Conservation (phyloP, 2,797 vertebrate genomes). For the Chloroceryle amazona region DNA sequence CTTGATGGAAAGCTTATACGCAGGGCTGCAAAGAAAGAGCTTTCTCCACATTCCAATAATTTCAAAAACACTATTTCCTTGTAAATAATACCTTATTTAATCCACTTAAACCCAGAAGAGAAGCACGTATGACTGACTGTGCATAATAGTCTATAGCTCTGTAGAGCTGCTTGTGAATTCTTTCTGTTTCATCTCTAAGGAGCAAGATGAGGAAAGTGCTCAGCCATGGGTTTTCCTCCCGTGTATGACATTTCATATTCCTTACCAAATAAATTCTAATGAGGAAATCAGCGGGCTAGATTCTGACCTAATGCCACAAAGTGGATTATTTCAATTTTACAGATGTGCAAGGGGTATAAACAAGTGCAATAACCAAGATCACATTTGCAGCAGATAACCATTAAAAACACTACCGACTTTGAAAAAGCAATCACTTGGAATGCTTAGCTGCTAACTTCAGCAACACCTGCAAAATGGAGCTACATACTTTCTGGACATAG, state of each 20-base stretch:
- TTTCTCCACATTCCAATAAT: constrained; percentile 84
- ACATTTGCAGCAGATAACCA: neutral
- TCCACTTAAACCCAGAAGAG: constrained; percentile 63
- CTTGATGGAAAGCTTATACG: constrained; percentile 87
- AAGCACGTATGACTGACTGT: constrained; percentile 9
- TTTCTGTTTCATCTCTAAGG: neutral
- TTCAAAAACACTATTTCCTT: constrained; percentile 85
- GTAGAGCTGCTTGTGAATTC: neutral
- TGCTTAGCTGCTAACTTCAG: neutral
- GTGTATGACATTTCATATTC: neutral
- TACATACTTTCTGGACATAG: neutral
- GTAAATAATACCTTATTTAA: constrained; percentile 75
- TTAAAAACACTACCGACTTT: neutral
- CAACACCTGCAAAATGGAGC: neutral
- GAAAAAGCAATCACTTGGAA: neutral
- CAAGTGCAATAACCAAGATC: neutral
- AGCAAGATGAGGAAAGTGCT: neutral
- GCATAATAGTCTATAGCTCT: neutral
- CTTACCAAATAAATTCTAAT: neutral
- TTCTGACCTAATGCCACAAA: neutral
- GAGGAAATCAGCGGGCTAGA: neutral
- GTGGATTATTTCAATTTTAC: neutral
- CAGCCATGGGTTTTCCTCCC: neutral
- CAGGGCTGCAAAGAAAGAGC: constrained; percentile 73
- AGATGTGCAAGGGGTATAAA: neutral